These are phyloP conservation scores for Lindbergichthys nudifrons DNA, from an alignment of 2,797 vertebrate genomes.

Conservation along the genomic window DNA sequence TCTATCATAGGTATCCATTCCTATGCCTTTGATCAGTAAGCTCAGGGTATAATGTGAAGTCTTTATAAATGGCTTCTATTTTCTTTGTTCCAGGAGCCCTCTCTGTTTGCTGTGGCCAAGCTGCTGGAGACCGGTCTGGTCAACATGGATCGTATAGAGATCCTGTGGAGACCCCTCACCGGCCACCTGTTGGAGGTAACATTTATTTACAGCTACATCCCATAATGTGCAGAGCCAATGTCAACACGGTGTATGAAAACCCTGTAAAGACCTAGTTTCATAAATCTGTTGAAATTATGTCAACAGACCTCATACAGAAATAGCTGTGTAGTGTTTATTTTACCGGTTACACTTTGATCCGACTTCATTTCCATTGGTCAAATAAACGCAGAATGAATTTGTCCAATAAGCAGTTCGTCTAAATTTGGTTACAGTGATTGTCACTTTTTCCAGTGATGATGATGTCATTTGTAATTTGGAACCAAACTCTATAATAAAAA, in stretches of 20 bases:
- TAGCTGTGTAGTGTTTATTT: background rate
- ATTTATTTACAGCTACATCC: background rate
- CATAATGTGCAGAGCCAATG: background rate
- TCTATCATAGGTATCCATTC: background rate
- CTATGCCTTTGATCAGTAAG: background rate
- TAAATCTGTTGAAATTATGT: background rate
- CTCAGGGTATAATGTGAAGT: background rate
- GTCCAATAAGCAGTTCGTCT: background rate
- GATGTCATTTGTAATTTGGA: slow-evolving; percentile 4
- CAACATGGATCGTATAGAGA: slow-evolving; percentile 98
- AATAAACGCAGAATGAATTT: background rate
- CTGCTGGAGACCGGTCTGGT: slow-evolving; percentile 96
- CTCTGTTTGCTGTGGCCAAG: slow-evolving; percentile 98
- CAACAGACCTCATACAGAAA: background rate
- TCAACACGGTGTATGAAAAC: background rate
- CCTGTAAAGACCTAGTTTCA: background rate
- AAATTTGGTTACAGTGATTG: background rate
- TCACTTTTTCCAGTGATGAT: slow-evolving; percentile 1
- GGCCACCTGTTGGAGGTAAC: slow-evolving; percentile 97
- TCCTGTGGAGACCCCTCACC: slow-evolving; percentile 96
- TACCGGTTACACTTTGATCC: background rate
- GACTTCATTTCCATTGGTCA: background rate
- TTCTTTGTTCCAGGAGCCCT: slow-evolving; percentile 88
- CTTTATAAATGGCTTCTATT: background rate
- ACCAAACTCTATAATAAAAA: slow-evolving; percentile 11